These are phyloP conservation scores for Halocaridina rubra DNA, from an alignment of 2,888 invertebrate genomes.

Conservation along the genomic window DNA sequence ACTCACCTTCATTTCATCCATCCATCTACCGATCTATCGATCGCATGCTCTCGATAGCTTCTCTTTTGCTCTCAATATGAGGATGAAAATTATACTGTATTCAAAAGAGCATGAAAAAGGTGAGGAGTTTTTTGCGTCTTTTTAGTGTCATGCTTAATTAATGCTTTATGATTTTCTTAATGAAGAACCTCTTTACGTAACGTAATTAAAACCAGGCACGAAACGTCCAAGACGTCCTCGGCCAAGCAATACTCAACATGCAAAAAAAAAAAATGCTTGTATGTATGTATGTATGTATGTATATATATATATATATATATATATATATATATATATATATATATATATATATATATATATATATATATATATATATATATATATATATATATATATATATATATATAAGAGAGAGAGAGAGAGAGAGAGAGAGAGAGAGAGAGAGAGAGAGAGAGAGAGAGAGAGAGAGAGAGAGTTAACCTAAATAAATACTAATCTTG, in stretches of 20 bases:
- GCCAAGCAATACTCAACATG: neutral
- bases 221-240: neutral
- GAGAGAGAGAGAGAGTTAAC: neutral
- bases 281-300: neutral
- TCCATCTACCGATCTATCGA: too few species aligned
- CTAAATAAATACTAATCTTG: too few species aligned
- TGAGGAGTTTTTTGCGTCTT: too few species aligned
- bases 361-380: neutral
- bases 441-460: neutral
- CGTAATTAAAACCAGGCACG: neutral
- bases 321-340: neutral
- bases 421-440: neutral
- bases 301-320: too few species aligned
- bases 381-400: neutral
- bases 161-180: neutral
- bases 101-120: too few species aligned
- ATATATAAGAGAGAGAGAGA: neutral
- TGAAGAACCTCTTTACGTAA: neutral
- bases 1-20: neutral
- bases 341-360: neutral
- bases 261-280: neutral
- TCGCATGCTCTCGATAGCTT: too few species aligned
- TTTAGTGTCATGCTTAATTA: neutral
- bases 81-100: too few species aligned
- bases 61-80: too few species aligned